Percentiles rank a stretch among this genome's conserved stretches.
Evolutionary conservation across 2,113 vertebrate genomes (phyloP).

Genomic region (Pygoscelis adeliae): DNA sequence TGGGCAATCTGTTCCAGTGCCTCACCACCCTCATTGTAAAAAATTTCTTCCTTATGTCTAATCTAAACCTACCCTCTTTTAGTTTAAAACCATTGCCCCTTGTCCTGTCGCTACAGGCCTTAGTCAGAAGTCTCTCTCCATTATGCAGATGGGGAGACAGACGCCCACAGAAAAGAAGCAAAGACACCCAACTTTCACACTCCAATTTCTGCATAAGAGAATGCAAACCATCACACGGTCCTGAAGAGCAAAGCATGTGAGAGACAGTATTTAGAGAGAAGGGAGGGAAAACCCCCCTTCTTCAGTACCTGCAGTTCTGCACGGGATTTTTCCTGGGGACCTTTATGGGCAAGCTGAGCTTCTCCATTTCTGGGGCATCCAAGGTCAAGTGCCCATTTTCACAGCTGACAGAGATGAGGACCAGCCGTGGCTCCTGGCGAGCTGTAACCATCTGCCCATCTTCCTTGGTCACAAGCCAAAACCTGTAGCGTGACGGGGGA

Average conservation of each 20-base stretch:
- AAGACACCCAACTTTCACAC: neutral
- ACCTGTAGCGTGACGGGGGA: conserved; percentile 66
- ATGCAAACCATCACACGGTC: fast-evolving
- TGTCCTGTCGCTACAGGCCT: neutral
- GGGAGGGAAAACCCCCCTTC: fast-evolving
- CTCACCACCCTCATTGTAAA: neutral
- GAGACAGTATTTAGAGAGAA: neutral
- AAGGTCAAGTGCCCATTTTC: conserved; percentile 69
- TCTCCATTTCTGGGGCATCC: conserved; percentile 80
- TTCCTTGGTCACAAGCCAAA: conserved; percentile 88
- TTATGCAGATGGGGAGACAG: neutral
- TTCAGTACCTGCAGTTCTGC: conserved; percentile 72
- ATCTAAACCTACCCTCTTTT: neutral
- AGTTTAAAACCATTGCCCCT: neutral
- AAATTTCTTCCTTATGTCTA: neutral
- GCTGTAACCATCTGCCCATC: conserved; percentile 88
- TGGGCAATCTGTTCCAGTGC: neutral
- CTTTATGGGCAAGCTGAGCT: conserved; percentile 73
- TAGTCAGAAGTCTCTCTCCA: neutral
- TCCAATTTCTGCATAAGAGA: neutral
- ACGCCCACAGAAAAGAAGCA: neutral
- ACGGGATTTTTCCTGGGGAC: conserved; percentile 69
- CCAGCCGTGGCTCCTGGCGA: conserved; percentile 88
- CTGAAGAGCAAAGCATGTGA: neutral
- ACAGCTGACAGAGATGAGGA: conserved; percentile 77